Base-by-base conservation (phyloP, 2,797 vertebrate genomes). In the Peromyscus aztecus region DNA sequence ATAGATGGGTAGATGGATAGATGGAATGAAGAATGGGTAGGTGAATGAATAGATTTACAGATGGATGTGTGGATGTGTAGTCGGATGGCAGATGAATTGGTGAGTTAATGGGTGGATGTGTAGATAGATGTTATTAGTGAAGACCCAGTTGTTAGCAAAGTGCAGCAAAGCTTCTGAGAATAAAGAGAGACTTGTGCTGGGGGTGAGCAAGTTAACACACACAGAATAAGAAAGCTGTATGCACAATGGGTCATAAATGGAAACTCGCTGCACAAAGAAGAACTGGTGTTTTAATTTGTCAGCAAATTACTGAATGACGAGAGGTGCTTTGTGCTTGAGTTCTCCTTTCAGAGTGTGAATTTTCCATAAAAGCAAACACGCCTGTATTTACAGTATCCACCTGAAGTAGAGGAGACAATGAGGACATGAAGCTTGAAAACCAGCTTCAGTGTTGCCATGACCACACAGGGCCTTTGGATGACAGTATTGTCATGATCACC, bases 231-330 rank as follows among this genome's bases (percentile, higher is more conserved):
- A 94, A 90, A 84, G 96, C 59, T 86, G 90, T 91, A 8, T 40
- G 94, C 90, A 73, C 49, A 88, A 14, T 73, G 71, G 95, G 24
- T 16, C 49, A 57, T 82, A 87, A 88, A 71, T 61, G 96, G 59
- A 94, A 97, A 94, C 67, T 59, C 7, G 4, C 67, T 10, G 13
- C 94, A 96, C 92, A 94, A 94, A 93, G 91, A 65, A 75, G 89
- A 82, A 43, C 86, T 0, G 1, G n/a, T 73, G 65, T 93, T 94
- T 85, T 95, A 81, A 91, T 95, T 95, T 82, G 91, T 94, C 46
- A 75, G 97, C 85, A 96, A 91, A 94, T 93, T 63, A 80, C 73
- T 71, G 46, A 93, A 59, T 6, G 37, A 52, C 55, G 1, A 94
- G 46, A 0, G 75, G 67, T 6, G 0, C 69, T 90, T 1, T 69